Evolutionary conservation across 2,797 vertebrate genomes (phyloP), one percentile per base, ranked within the genome.

Genomic region (Chelmon rostratus): DNA sequence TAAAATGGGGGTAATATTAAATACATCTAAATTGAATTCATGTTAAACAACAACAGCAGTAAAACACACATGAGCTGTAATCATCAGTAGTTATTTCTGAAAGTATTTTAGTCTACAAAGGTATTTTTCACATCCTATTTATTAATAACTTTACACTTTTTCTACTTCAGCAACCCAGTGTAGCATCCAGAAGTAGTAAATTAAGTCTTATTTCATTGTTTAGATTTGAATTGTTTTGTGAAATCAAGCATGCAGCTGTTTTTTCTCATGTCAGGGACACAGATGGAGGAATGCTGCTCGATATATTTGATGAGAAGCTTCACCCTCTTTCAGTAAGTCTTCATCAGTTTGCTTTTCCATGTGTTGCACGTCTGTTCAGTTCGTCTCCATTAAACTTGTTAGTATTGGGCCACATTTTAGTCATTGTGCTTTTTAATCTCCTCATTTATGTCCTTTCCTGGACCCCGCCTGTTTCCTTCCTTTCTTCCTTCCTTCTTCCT

Each of bases 251-350:
- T 46, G 10, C 12, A 8, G n/a, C 8, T 47, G 46, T 33, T 57
- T 15, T 66, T 44, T 66, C 12, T 75, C 80, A 16, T 88, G 89
- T 37, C 91, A 99, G 98, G 94, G 97, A 98, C 90, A 89, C 94
- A 88, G 96, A 97, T 0, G 96, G 97, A 89, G 95, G 96, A 88
- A 97, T 96, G 96, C 92, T 97, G 83, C 91, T 98, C 85, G 98
- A 99, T 81, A 99, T 99, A 92, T 99, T 99, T 92, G 98, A 99
- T 92, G 98, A 99, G 93, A 99, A 97, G 91, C 97, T 97, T 88
- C 98, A 99, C 84, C 98, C 98, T 75, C 97, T 99, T 79, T 96
- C 98, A 86, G 98, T 99, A 96, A 93, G 82, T 66, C 25, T 1
- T 23, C 6, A 25, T 40, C 9, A 10, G 0, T 38, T 40, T 65